These are phyloP conservation scores for Pycnomerus fuliginosus DNA, from an alignment of 2,888 invertebrate species.

Conservation along the genomic window DNA sequence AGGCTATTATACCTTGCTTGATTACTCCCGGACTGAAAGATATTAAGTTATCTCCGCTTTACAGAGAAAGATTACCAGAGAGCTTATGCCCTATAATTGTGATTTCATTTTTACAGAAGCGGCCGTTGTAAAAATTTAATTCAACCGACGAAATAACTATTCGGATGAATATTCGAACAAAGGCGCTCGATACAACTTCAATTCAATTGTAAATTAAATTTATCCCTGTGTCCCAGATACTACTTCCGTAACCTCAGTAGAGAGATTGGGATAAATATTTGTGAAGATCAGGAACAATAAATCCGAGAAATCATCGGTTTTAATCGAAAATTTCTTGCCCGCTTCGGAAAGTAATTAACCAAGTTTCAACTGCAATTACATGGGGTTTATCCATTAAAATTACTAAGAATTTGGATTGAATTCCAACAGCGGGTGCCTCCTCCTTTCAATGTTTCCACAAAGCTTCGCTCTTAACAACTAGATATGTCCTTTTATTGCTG, in stretches of 20 bases:
- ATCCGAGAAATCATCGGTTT: constrained; percentile 10
- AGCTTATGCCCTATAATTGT: constrained; percentile 23
- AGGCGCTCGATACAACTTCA: too few relatives aligned
- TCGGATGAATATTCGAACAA: too few relatives aligned
- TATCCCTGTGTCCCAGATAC: too few relatives aligned
- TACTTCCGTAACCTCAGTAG: too few relatives aligned
- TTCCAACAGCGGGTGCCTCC: constrained; percentile 4
- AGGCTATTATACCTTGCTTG: constrained; percentile 31
- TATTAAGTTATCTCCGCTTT: constrained; percentile 38
- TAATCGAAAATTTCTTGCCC: constrained; percentile 22
- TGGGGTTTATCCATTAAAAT: constrained; percentile 13
- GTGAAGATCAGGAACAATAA: constrained; percentile 19
- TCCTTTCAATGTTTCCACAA: constrained; percentile 13
- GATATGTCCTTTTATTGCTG: constrained; percentile 24
- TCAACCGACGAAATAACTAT: too few relatives aligned
- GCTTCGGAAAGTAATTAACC: constrained; percentile 20
- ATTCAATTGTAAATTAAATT: neutral
- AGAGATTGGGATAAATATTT: too few relatives aligned
- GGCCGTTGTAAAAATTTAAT: too few relatives aligned
- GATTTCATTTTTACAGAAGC: constrained; percentile 24
- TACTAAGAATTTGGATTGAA: constrained; percentile 9
- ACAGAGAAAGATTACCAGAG: constrained; percentile 26
- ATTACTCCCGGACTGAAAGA: constrained; percentile 37
- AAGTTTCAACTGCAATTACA: constrained; percentile 14
- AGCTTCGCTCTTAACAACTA: constrained; percentile 16